Base-by-base conservation (phyloP, 1,140 invertebrate species). In the Manduca sexta region DNA sequence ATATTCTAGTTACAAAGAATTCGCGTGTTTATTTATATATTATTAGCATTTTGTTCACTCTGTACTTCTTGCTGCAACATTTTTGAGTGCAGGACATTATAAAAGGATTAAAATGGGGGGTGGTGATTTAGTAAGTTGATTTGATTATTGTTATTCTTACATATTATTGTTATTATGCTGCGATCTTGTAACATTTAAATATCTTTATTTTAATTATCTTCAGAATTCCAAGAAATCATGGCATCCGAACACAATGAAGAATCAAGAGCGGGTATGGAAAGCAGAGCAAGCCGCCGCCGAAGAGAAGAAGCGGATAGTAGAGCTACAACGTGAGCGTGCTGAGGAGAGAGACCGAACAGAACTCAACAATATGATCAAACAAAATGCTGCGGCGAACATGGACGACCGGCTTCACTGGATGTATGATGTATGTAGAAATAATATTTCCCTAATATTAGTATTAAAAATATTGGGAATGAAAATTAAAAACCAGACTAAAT, bases 391-490 rank as follows among this genome's bases (percentile, higher is more conserved):
- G 0, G 60, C 86, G 15, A 76, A 88, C 16, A 87, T 88, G 44
- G 88, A 91, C 17, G 88, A 89, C 40, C 92, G 93, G 52, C 73
- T 97, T 35, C 93, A 96, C 69, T 98, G 96, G 95, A 97, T 97
- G 95, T 97, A 97, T 73, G 94, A 95, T 89, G 89, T 91, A 60
- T 44, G 78, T 70, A 38, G 8, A 17, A 4, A 12, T 45, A 10
- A 18, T 45, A 26, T 5, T 5, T n/a, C n/a, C n/a, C n/a, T 26
- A 26, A 5, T 2, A 26, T 26, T 26, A 5, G 8, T 1, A 26
- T 1, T 3, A n/a, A n/a, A n/a, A n/a, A n/a, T n/a, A n/a, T n/a
- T n/a, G n/a, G n/a, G n/a, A n/a, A n/a, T n/a, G n/a, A n/a, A n/a
- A n/a, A n/a, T n/a, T n/a, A n/a, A n/a, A n/a, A n/a, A n/a, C n/a